These are phyloP conservation scores for Andricus grossulariae DNA, from an alignment of 1,140 invertebrate genomes.

Conservation along the genomic window DNA sequence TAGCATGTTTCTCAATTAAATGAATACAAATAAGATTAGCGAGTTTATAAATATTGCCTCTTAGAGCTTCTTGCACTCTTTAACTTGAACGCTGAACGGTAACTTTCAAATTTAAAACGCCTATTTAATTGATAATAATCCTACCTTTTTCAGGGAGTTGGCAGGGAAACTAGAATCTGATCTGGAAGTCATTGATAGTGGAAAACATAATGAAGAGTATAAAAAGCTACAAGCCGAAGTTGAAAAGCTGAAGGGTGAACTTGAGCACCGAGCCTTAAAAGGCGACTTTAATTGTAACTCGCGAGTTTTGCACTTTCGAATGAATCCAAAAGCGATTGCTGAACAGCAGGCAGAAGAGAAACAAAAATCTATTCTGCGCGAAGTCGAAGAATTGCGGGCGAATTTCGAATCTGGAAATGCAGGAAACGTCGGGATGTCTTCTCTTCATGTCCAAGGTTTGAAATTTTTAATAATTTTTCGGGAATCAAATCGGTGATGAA, in stretches of 20 bases:
- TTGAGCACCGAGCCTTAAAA: constrained; percentile 80
- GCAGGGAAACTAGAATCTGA: constrained; percentile 82
- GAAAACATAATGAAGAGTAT: constrained; percentile 57
- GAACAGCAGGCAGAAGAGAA: constrained; percentile 81
- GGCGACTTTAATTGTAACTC: constrained; percentile 76
- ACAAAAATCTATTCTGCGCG: constrained; percentile 82
- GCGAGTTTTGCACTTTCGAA: constrained; percentile 80
- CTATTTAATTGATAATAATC: background rate
- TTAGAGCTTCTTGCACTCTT: too few species aligned
- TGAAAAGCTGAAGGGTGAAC: constrained; percentile 80
- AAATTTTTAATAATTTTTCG: background rate
- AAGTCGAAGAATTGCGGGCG: constrained; percentile 80
- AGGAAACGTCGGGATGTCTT: constrained; percentile 55
- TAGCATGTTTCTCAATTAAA: too few species aligned
- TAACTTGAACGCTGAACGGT: too few species aligned
- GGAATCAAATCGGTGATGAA: too few species aligned
- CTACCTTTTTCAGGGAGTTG: constrained; percentile 77
- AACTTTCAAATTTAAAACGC: too few species aligned
- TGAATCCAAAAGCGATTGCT: constrained; percentile 86
- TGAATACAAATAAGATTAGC: too few species aligned
- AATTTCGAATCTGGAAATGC: constrained; percentile 66
- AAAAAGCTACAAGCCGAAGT: constrained; percentile 77
- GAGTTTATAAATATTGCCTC: too few species aligned
- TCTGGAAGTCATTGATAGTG: constrained; percentile 68
- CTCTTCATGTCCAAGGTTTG: constrained; percentile 64